Conservation (phyloP, 2,888 invertebrate species). For the Chrysolina americana region DNA sequence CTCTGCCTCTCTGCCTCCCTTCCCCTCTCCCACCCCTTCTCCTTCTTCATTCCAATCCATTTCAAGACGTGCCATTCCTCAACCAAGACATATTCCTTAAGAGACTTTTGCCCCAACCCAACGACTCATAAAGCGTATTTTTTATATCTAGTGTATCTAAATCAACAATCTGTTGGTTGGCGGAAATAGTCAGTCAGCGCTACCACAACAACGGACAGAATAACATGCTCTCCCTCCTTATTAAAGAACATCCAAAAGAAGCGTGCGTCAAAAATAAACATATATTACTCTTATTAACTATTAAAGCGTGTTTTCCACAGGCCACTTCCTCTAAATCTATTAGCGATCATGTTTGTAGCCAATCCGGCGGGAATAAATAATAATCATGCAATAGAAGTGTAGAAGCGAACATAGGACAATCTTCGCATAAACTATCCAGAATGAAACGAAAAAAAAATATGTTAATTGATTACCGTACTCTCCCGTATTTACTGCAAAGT, state of each 20-base stretch:
- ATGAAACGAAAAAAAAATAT: background rate
- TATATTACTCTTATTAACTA: conserved; percentile 45
- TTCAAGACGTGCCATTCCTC: background rate
- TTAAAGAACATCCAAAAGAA: conserved; percentile 42
- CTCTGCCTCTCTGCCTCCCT: too few relatives aligned
- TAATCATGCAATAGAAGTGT: background rate
- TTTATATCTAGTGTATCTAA: too few relatives aligned
- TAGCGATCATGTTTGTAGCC: conserved; percentile 43
- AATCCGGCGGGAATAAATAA: conserved; percentile 17
- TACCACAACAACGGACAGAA: conserved; percentile 37
- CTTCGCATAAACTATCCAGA: background rate
- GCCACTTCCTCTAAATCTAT: conserved; percentile 45
- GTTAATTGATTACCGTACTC: background rate
- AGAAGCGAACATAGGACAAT: background rate
- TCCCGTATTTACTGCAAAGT: too few relatives aligned
- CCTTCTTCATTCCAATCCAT: too few relatives aligned
- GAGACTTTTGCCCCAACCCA: background rate
- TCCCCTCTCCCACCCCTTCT: too few relatives aligned
- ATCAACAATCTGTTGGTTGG: conserved; percentile 48
- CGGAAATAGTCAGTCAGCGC: conserved; percentile 50
- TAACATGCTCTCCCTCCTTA: conserved; percentile 46
- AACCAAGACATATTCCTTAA: too few relatives aligned
- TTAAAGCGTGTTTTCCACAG: conserved; percentile 40
- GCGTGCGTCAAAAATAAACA: conserved; percentile 45
- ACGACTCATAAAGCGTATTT: conserved; percentile 2